Base-by-base conservation (phyloP, 2,113 vertebrate genomes). In the Pangasianodon hypophthalmus region DNA sequence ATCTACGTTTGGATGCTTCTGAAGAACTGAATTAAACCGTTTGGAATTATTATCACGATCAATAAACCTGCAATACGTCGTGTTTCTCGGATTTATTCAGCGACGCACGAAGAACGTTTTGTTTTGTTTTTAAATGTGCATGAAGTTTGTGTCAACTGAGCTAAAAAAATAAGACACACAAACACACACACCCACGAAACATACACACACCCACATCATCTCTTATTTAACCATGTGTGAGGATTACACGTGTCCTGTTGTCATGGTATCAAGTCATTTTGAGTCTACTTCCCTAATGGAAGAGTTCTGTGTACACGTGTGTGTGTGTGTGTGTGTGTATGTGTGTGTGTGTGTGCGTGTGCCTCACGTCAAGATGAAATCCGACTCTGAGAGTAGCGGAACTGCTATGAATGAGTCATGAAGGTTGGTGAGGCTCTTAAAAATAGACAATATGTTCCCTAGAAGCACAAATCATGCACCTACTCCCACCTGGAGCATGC, bases 391-490 rank as follows among this genome's bases (percentile, higher is more conserved):
- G 2, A 73, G 85, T 54, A 60, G 73, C 44, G 7, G 52, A 52
- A 67, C 87, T 67, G 16, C 56, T 29, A 88, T 85, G 56, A 86
- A 88, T 88, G 86, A 90, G 86, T 90, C 88, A 91, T 91, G 87
- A 85, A 77, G 82, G 73, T 73, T 85, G 90, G 32, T 21, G 13
- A 18, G 58, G 46, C 77, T 50, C 41, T 80, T 58, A 32, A 56
- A 81, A 56, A 82, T 52, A 56, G 80, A 82, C 80, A 54, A 1
- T n/a, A 52, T 54, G 48, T 82, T 82, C 50, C 50, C 6, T 54
- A 50, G 29, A 52, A 67, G 62, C 62, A 69, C 62, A 69, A 32
- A 67, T 13, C 4, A 13, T 52, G 77, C 26, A 77, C 19, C 21
- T 48, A 77, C 69, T 8, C 13, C 6, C 11, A 69, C 64, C 29